Evolutionary conservation across 2,113 vertebrate species (phyloP), one percentile per base, ranked within the genome.

Genomic region (Platichthys stellatus): DNA sequence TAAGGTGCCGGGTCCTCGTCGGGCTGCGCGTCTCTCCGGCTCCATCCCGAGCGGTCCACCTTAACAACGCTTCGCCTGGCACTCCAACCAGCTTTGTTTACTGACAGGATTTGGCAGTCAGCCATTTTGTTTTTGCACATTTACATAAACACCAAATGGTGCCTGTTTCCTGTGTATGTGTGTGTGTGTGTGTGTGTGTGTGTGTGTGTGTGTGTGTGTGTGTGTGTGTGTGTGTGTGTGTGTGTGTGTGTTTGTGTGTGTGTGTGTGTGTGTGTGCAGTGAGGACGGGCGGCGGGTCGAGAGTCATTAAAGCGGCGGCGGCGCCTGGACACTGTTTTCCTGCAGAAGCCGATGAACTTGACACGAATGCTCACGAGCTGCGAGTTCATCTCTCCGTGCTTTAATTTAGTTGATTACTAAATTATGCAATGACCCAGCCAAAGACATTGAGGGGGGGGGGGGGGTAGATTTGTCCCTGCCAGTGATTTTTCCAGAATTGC

Each of bases 61-160:
- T 91, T 93, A 92, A 92, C 80, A 80, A 65, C 78, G 57, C 87
- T 72, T 72, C 49, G 80, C 88, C 83, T 86, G 88, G 88, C 88
- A 84, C 73, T 86, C 82, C 82, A 83, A 89, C 89, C 71, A 85
- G 87, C 92, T 92, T 91, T 93, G 91, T 93, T 92, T 92, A 93
- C 88, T 89, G 92, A 89, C 91, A 85, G 91, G 88, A 89, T 90
- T 92, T 93, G 92, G 92, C 92, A 92, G 92, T 78, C 89, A 88
- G 92, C 91, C 91, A 93, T 93, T 90, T 93, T 93, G 90, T 93
- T 92, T 92, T 82, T 85, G 78, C 84, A 81, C 82, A 91, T 93
- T 92, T 91, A 82, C 91, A 93, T 93, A 91, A 93, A 92, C 90
- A 84, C 88, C 91, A 92, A 93, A 93, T 91, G 89, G 91, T 91